Conservation (phyloP, 1,140 invertebrate species). For the Drosophila serrata region DNA sequence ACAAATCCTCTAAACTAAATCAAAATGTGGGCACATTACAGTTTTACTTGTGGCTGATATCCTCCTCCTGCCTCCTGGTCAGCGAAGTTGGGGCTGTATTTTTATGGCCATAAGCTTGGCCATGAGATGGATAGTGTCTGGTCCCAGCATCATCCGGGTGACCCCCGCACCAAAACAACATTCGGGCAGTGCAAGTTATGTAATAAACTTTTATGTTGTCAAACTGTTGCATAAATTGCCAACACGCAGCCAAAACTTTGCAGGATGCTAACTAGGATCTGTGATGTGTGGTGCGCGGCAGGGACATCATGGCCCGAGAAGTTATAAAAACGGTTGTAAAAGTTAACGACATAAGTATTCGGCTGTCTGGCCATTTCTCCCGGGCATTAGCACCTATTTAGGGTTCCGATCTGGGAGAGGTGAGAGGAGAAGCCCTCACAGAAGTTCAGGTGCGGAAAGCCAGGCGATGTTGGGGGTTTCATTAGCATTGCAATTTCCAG, state of each 20-base stretch:
- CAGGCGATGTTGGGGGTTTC: slow-evolving; percentile 32
- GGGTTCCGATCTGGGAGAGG: slow-evolving; percentile 15
- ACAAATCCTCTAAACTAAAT: slow-evolving; percentile 54
- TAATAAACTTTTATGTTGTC: slow-evolving; percentile 77
- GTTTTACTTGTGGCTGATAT: slow-evolving; percentile 44
- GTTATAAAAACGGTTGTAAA: slow-evolving; percentile 57
- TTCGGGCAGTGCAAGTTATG: slow-evolving; percentile 65
- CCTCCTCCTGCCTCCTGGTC: slow-evolving; percentile 8
- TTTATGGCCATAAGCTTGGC: slow-evolving; percentile 60
- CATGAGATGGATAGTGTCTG: slow-evolving; percentile 45
- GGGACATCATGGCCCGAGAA: slow-evolving; percentile 35
- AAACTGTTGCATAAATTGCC: slow-evolving; percentile 81
- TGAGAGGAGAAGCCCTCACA: not conserved
- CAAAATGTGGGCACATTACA: slow-evolving; percentile 71
- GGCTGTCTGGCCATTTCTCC: slow-evolving; percentile 43
- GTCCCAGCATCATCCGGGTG: slow-evolving; percentile 18
- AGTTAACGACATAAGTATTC: slow-evolving; percentile 54
- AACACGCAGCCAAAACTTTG: slow-evolving; percentile 56
- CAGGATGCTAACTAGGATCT: slow-evolving; percentile 52
- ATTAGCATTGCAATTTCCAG: slow-evolving; percentile 59
- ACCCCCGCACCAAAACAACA: slow-evolving; percentile 8
- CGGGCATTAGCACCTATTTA: slow-evolving; percentile 72
- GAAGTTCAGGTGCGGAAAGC: slow-evolving; percentile 21
- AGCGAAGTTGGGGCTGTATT: slow-evolving; percentile 32
- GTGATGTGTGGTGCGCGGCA: slow-evolving; percentile 11